A percentile compares a stretch with the other conserved stretches of the same genome.
Conservation (phyloP, 1,140 invertebrate species). For the Saccostrea glomerata region DNA sequence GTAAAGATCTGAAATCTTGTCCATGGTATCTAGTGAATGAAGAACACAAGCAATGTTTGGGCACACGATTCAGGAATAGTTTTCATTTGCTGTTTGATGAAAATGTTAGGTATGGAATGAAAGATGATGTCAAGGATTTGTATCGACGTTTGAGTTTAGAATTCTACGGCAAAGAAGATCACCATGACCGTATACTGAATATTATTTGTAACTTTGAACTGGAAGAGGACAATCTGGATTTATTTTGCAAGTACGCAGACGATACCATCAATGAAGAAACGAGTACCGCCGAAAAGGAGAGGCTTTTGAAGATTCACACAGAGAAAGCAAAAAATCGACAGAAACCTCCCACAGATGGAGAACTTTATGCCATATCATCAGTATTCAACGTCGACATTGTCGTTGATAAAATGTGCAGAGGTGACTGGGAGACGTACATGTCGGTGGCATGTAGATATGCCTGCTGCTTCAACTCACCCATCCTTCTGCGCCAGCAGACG, state of each 20-base stretch:
- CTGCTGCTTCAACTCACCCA: background rate
- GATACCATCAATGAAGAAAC: background rate
- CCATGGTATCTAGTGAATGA: background rate
- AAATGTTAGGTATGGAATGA: background rate
- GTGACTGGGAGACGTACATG: background rate
- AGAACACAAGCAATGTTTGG: background rate
- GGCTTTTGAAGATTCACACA: background rate
- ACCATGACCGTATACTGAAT: background rate
- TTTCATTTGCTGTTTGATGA: background rate
- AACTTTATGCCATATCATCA: background rate
- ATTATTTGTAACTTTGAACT: slow-evolving; percentile 31
- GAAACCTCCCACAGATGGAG: background rate
- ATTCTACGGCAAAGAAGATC: background rate
- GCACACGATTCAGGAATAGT: background rate
- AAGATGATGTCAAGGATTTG: slow-evolving; percentile 16
- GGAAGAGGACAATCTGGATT: slow-evolving; percentile 24
- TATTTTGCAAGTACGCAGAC: slow-evolving; percentile 12
- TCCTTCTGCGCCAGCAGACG: background rate
- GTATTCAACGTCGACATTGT: slow-evolving; percentile 5
- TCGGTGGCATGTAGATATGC: background rate
- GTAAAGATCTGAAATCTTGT: background rate
- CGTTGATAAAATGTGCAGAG: background rate
- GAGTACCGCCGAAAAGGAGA: background rate
- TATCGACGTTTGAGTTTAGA: slow-evolving; percentile 22
- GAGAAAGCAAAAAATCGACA: background rate